Conservation (phyloP, 2,113 vertebrate genomes). For the Coregonus clupeaformis region DNA sequence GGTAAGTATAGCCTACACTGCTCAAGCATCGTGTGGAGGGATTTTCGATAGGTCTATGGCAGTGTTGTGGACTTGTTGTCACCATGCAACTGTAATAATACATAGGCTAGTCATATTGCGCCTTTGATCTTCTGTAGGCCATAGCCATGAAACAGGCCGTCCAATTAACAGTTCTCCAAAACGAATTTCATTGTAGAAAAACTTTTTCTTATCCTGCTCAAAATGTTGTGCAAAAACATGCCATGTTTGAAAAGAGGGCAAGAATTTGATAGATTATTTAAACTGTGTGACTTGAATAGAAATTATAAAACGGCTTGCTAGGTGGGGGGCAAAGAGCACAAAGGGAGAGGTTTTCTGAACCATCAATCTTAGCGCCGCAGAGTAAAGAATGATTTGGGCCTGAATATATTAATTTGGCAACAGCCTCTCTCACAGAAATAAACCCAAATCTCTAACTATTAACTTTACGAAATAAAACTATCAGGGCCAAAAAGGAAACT, state of each 20-base stretch:
- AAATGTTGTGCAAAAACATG: conserved; percentile 26
- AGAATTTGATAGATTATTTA: conserved; percentile 74
- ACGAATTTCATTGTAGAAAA: neutral
- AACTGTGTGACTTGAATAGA: conserved; percentile 76
- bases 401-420: neutral
- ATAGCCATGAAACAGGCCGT: too few species aligned
- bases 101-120: neutral
- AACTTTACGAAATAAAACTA: neutral
- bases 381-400: conserved; percentile 27
- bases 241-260: conserved; percentile 53
- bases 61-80: too few species aligned
- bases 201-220: neutral
- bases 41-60: too few species aligned
- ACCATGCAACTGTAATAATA: neutral
- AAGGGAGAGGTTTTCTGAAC: conserved; percentile 70
- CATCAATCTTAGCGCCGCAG: conserved; percentile 75
- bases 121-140: neutral
- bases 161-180: neutral
- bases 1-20: conserved; percentile 6
- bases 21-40: neutral
- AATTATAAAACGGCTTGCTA: conserved; percentile 73
- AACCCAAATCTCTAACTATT: too few species aligned
- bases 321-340: conserved; percentile 73
- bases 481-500: neutral
- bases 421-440: neutral